Conservation (phyloP, 1,140 invertebrate species). For the Drosophila mojavensis region DNA sequence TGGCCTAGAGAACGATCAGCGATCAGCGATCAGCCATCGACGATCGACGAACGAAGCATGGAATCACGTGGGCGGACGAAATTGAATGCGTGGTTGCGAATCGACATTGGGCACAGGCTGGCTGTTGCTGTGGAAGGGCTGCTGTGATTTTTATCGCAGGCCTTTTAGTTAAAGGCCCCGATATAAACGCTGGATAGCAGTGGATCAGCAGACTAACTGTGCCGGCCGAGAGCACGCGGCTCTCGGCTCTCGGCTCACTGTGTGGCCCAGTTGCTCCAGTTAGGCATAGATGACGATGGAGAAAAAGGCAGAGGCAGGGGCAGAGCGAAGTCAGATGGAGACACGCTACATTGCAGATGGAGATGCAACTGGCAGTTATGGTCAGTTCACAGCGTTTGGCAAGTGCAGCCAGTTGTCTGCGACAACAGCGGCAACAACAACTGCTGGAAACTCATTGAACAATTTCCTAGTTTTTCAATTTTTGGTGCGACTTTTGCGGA, state of each 20-base stretch:
- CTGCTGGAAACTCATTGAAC: slow-evolving; percentile 55
- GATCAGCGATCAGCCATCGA: slow-evolving; percentile 33
- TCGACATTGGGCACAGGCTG: background rate
- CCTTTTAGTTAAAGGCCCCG: slow-evolving; percentile 71
- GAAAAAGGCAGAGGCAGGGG: background rate
- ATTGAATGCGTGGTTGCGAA: slow-evolving; percentile 63
- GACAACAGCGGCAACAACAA: slow-evolving; percentile 11
- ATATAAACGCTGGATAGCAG: slow-evolving; percentile 15
- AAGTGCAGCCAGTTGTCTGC: slow-evolving; percentile 21
- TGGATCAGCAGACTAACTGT: slow-evolving; percentile 27
- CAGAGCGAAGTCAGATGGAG: background rate
- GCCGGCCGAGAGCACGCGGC: slow-evolving; percentile 18
- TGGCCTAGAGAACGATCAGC: slow-evolving; percentile 71
- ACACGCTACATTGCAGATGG: slow-evolving; percentile 22
- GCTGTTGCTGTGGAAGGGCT: slow-evolving; percentile 45
- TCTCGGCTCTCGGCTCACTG: slow-evolving; percentile 28
- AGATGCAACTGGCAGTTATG: slow-evolving; percentile 44
- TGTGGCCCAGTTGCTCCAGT: slow-evolving; percentile 61
- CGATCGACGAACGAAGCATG: slow-evolving; percentile 40
- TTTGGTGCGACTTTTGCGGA: slow-evolving; percentile 70
- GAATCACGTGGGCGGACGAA: slow-evolving; percentile 67
- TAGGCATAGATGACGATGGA: slow-evolving; percentile 22
- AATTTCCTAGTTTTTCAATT: slow-evolving; percentile 65
- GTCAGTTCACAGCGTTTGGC: slow-evolving; percentile 28
- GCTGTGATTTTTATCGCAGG: slow-evolving; percentile 67